Evolutionary conservation across 2,113 vertebrate species (phyloP).

Genomic region (Rhabdomys dilectus): DNA sequence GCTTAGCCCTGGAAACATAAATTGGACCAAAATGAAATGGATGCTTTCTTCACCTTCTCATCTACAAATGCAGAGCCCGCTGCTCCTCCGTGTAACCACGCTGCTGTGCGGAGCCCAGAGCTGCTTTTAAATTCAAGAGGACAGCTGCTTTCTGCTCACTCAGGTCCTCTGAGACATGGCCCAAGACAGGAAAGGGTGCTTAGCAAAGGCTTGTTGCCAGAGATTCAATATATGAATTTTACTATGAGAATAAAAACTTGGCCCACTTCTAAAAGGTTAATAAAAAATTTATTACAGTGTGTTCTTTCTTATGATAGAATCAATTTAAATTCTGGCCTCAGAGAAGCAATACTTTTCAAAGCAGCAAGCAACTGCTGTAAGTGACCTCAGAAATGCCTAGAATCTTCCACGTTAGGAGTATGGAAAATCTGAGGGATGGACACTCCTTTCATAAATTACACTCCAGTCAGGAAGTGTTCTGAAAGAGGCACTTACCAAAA

Average conservation of each 20-base stretch:
- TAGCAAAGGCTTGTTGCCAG: slow-evolving; percentile 30
- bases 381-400: neutral
- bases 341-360: slow-evolving; percentile 28
- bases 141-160: slow-evolving; percentile 55
- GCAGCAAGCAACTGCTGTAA: neutral
- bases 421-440: neutral
- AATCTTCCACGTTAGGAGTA: neutral
- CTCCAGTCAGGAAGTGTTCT: neutral
- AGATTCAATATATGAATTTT: slow-evolving; percentile 67
- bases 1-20: neutral
- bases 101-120: neutral
- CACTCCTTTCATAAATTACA: neutral
- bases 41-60: slow-evolving; percentile 8
- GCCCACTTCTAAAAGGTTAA: slow-evolving; percentile 57
- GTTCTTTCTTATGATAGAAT: slow-evolving; percentile 61
- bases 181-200: slow-evolving; percentile 27
- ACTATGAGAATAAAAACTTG: slow-evolving; percentile 57
- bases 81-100: neutral
- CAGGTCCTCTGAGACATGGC: slow-evolving; percentile 1
- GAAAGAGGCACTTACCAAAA: slow-evolving; percentile 26
- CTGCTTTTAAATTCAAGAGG: slow-evolving; percentile 57
- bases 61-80: neutral
- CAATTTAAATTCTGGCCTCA: slow-evolving; percentile 47
- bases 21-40: neutral
- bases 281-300: slow-evolving; percentile 52